A percentile compares a stretch with the other conserved stretches of the same genome.
Evolutionary conservation across 2,888 invertebrate species (phyloP).

Genomic region (Synanthedon formicaeformis): DNA sequence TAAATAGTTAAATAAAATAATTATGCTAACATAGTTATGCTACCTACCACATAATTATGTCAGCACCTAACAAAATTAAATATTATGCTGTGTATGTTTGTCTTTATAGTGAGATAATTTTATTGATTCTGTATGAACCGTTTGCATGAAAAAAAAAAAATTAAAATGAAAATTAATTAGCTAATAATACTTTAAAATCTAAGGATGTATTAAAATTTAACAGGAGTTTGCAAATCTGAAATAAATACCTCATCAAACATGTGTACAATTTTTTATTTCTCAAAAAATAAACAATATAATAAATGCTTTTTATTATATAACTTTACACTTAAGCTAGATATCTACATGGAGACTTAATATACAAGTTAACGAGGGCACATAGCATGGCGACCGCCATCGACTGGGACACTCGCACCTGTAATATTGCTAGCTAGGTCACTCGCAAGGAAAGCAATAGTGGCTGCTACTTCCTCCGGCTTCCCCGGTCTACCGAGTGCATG

Average conservation of each 20-base stretch:
- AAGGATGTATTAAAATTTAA: no score
- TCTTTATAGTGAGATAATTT: no score
- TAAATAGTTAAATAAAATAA: no score
- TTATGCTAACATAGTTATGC: no score
- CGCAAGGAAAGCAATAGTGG: conserved; percentile 91
- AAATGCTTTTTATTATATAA: background rate
- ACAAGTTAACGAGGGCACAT: conserved; percentile 86
- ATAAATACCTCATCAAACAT: background rate
- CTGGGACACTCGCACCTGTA: conserved; percentile 89
- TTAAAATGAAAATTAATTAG: no score
- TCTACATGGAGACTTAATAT: background rate
- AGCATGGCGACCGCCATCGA: conserved; percentile 95
- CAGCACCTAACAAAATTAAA: no score
- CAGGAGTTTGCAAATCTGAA: background rate
- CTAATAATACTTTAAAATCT: no score
- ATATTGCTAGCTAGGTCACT: conserved; percentile 89
- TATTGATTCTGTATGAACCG: no score
- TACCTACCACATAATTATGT: no score
- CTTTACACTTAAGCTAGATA: background rate
- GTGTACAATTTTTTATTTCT: background rate
- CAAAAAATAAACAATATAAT: background rate
- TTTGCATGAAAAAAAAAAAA: no score
- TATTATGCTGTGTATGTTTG: no score
- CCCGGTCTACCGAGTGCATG: conserved; percentile 94
- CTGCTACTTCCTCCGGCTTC: conserved; percentile 86